Evolutionary conservation across 2,888 invertebrate genomes (phyloP), one percentile per base, ranked within the genome.

Genomic region (Acheta domesticus): DNA sequence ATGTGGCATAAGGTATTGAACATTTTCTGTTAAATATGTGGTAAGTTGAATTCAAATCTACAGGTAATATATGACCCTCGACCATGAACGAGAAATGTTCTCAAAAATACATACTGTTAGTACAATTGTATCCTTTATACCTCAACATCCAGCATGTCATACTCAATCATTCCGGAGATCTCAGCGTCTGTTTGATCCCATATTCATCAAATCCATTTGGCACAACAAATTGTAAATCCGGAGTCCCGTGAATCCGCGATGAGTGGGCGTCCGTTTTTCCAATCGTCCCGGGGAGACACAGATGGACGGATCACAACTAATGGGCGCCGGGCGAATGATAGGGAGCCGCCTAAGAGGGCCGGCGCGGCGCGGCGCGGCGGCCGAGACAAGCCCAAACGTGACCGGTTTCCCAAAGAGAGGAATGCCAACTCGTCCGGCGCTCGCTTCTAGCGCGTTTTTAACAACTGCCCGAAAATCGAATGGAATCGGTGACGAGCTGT

Each of bases 381-480:
- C 62, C 62, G n/a, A 62, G 16, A 19, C 62, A 62, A 62, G 4
- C 62, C 62, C 4, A 62, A 62, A 62, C 62, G 62, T 62, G 62
- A 62, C 62, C 62, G 62, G 62, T 62, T 62, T 62, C 62, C 62
- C 62, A 1, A n/a, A 62, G 62, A 0, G n/a, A 62, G 62, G 62
- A 62, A 62, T 62, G 62, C n/a, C 16, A 62, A 19, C 62, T 62
- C 16, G 62, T 62, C 62, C 11, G 62, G 62, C 62, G n/a, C 16
- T 62, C 62, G 62, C 62, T n/a, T 14, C 62, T n/a, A n/a, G 16
- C 62, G 62, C n/a, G 62, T 62, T 62, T 62, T 62, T 62, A 62
- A 62, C 62, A 62, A 62, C 62, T 62, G 3, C n/a, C 62, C 62
- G 62, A 62, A 62, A 62, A 62, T 62, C 62, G 62, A 62, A 62